Percentiles rank a stretch among this genome's conserved stretches.
Evolutionary conservation across 2,888 invertebrate genomes (phyloP).

Genomic region (Kryphioiulus occultus): DNA sequence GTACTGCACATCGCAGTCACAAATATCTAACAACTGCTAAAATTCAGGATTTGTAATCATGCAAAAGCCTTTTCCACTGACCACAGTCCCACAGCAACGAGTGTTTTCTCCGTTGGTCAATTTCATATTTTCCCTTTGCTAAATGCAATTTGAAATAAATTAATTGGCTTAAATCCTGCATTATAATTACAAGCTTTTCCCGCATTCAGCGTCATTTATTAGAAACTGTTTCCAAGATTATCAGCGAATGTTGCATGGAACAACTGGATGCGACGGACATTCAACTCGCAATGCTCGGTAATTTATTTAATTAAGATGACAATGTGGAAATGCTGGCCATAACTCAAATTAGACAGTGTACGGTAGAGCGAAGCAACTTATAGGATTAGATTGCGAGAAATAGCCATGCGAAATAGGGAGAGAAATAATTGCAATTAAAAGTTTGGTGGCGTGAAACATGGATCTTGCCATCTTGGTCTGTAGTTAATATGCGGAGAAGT

Average conservation of each 20-base stretch:
- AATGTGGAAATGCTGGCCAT: conserved; percentile 30
- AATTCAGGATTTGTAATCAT: not conserved
- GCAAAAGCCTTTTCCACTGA: not conserved
- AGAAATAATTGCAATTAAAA: conserved; percentile 22
- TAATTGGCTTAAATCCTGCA: not conserved
- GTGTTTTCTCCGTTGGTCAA: not conserved
- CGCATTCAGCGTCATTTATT: not conserved
- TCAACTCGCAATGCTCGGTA: not conserved
- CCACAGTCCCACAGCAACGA: not conserved
- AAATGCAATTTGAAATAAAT: not conserved
- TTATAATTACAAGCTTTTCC: not conserved
- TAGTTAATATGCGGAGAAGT: not conserved
- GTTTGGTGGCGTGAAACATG: conserved; percentile 3
- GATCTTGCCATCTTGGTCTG: not conserved
- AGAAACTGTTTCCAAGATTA: not conserved
- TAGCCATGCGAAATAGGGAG: not conserved
- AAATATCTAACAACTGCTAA: no score
- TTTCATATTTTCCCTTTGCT: not conserved
- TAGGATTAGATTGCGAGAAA: not conserved
- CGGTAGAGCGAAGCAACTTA: conserved; percentile 8
- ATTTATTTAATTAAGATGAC: conserved; percentile 35
- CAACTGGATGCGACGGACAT: not conserved
- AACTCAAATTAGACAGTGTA: conserved; percentile 35
- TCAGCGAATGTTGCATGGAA: not conserved
- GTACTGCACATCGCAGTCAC: no score